Evolutionary conservation across 2,797 vertebrate species (phyloP).

Genomic region (Pelodytes ibericus): DNA sequence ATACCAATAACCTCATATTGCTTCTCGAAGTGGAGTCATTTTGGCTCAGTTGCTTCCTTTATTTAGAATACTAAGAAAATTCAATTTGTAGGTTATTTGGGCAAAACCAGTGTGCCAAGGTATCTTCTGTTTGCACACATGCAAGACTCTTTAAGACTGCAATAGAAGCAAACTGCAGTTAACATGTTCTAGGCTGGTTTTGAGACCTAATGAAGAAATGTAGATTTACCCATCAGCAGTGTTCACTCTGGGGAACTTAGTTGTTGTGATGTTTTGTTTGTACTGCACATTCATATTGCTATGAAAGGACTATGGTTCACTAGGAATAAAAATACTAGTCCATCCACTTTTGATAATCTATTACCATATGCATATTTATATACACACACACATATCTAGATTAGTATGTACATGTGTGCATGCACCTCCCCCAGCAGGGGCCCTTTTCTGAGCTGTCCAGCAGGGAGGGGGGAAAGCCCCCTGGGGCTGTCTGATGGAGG

Average conservation of each 20-base stretch:
- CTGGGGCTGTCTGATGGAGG: constrained; percentile 45
- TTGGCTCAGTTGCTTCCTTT: no score
- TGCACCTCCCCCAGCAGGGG: constrained; percentile 50
- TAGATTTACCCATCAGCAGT: not conserved
- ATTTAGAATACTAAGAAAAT: no score
- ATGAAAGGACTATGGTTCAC: not conserved
- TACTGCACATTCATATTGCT: not conserved
- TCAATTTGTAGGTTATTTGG: no score
- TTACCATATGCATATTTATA: not conserved
- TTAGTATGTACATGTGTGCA: constrained; percentile 37
- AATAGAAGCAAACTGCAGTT: not conserved
- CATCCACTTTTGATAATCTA: not conserved
- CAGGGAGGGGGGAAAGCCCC: constrained; percentile 44
- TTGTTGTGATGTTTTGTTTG: not conserved
- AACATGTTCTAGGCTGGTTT: not conserved
- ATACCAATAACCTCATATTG: no score
- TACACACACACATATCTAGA: constrained; percentile 4
- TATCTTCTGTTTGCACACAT: no score
- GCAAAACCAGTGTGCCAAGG: no score
- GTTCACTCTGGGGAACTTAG: no score
- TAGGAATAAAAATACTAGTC: not conserved
- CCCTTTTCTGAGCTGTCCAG: constrained; percentile 48
- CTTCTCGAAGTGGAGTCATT: no score
- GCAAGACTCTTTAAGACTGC: not conserved
- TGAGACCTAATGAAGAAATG: not conserved